These are phyloP conservation scores for Drosophila sp. DNA, from an alignment of 1,140 invertebrate species.

Conservation along the genomic window DNA sequence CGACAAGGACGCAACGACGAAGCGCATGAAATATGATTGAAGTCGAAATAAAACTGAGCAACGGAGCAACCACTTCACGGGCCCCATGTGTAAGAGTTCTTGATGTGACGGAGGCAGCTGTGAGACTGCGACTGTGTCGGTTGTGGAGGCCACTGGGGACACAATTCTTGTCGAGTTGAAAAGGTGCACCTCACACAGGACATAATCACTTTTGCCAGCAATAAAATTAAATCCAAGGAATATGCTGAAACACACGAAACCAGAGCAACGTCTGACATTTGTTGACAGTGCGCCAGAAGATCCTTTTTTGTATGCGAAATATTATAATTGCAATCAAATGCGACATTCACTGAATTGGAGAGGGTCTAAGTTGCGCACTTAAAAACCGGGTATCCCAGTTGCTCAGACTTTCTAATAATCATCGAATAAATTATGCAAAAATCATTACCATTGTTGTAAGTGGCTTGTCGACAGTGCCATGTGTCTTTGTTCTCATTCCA, in stretches of 20 bases:
- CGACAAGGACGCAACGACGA: conserved; percentile 31
- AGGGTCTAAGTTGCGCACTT: conserved; percentile 44
- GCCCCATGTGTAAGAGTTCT: conserved; percentile 68
- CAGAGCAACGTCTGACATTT: conserved; percentile 28
- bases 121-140: too few relatives aligned
- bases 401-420: conserved; percentile 70
- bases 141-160: conserved; percentile 63
- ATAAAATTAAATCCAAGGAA: conserved; percentile 77
- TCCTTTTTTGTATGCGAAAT: conserved; percentile 45
- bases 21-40: conserved; percentile 78
- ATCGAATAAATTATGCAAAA: conserved; percentile 83
- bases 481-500: conserved; percentile 17
- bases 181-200: conserved; percentile 72
- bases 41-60: conserved; percentile 72
- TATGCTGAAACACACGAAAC: conserved; percentile 54
- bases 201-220: conserved; percentile 76
- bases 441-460: conserved; percentile 80
- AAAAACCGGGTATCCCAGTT: conserved; percentile 50
- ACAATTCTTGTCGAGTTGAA: conserved; percentile 42
- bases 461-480: conserved; percentile 57
- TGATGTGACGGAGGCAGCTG: conserved; percentile 40
- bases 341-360: conserved; percentile 41
- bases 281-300: not conserved
- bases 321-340: conserved; percentile 82
- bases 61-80: conserved; percentile 57